Conservation (phyloP, 2,113 vertebrate genomes). For the Puffinus mauretanicus region DNA sequence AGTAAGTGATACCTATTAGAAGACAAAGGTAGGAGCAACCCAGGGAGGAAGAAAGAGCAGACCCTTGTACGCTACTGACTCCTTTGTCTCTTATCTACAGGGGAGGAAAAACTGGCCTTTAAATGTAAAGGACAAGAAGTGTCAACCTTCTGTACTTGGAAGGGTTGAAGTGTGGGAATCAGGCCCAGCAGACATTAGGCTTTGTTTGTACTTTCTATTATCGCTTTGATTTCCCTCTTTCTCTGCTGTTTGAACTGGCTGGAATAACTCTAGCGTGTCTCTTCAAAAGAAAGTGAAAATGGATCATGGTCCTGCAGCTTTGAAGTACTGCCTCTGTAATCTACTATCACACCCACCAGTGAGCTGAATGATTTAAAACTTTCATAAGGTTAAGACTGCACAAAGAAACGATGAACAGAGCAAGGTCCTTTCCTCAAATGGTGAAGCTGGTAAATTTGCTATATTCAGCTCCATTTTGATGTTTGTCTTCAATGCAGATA, state of each 20-base stretch:
- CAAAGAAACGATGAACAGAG: not conserved
- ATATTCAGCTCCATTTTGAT: not conserved
- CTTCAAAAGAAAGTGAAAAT: not conserved
- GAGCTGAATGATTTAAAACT: constrained; percentile 7
- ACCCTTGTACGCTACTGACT: not conserved
- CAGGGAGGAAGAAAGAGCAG: not conserved
- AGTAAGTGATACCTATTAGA: not conserved
- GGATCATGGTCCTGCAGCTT: not conserved
- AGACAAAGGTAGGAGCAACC: not conserved
- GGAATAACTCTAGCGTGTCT: not conserved
- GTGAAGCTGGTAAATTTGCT: not conserved
- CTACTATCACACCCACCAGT: not conserved
- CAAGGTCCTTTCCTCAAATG: not conserved
- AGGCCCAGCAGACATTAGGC: not conserved
- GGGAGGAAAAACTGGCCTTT: not conserved
- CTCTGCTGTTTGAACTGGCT: not conserved
- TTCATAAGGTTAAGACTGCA: not conserved
- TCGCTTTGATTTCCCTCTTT: not conserved
- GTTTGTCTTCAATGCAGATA: not conserved
- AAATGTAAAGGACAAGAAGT: not conserved
- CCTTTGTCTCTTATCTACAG: not conserved
- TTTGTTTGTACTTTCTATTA: not conserved
- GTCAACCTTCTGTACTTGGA: not conserved
- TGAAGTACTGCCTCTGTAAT: constrained; percentile 24
- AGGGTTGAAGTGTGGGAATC: not conserved